A percentile compares a stretch with the other conserved stretches of the same genome.
Evolutionary conservation across 1,140 invertebrate species (phyloP).

Genomic region (Zaprionus kolodkinae): DNA sequence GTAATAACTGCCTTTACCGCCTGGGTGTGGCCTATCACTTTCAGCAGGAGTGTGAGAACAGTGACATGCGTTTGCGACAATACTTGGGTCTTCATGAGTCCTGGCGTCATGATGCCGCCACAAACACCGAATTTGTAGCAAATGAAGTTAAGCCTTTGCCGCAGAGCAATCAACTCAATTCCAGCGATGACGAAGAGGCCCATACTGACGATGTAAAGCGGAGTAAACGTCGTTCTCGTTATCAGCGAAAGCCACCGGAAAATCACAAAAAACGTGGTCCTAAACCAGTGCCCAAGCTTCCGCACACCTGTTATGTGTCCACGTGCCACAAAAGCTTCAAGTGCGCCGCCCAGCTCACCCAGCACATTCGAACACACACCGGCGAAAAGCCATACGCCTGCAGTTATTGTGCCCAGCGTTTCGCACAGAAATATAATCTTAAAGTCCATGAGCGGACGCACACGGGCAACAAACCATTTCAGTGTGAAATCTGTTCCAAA

Average conservation of each 20-base stretch:
- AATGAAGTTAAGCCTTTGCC: conserved; percentile 38
- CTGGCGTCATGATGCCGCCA: conserved; percentile 77
- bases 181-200: conserved; percentile 68
- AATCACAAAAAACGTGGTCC: conserved; percentile 86
- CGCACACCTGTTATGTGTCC: conserved; percentile 85
- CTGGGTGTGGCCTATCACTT: conserved; percentile 88
- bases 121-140: conserved; percentile 72
- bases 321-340: conserved; percentile 86
- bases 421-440: conserved; percentile 94
- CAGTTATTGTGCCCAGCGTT: conserved; percentile 90
- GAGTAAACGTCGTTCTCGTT: conserved; percentile 80
- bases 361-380: conserved; percentile 87
- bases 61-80: conserved; percentile 87
- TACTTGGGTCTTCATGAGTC: conserved; percentile 85
- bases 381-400: conserved; percentile 89
- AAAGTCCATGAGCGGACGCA: conserved; percentile 93
- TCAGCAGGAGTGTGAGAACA: conserved; percentile 88
- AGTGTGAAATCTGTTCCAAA: conserved; percentile 91
- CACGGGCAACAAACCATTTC: conserved; percentile 91
- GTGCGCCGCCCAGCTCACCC: conserved; percentile 86
- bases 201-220: conserved; percentile 46
- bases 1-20: conserved; percentile 88
- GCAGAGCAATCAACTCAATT: conserved; percentile 25
- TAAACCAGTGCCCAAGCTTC: conserved; percentile 86
- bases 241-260: conserved; percentile 86